Evolutionary conservation across 2,888 invertebrate species (phyloP).

Genomic region (Sicus ferrugineus): DNA sequence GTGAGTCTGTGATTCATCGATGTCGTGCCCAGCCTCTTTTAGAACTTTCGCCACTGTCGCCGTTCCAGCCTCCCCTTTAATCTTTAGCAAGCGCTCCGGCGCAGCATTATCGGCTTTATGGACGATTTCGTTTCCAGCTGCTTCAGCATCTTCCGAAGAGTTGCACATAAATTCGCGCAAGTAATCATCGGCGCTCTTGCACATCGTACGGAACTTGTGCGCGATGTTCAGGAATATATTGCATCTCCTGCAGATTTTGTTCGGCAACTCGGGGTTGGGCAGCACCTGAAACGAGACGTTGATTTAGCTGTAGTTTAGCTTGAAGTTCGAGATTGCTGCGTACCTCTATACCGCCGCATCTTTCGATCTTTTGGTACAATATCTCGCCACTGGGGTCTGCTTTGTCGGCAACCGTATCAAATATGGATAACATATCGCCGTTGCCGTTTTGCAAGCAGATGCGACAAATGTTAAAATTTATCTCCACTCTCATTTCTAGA

Average conservation of each 20-base stretch:
- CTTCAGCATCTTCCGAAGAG: constrained; percentile 30
- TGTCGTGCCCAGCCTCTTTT: constrained; percentile 31
- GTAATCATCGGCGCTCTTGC: constrained; percentile 59
- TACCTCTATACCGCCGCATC: constrained; percentile 57
- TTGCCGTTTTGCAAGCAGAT: constrained; percentile 54
- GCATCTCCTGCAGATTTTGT: constrained; percentile 53
- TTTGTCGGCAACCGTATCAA: constrained; percentile 44
- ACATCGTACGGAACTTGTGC: constrained; percentile 59
- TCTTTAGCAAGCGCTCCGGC: constrained; percentile 30
- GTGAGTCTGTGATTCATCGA: constrained; percentile 19
- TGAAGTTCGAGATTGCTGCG: not conserved
- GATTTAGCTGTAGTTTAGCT: not conserved
- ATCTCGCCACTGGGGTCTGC: constrained; percentile 31
- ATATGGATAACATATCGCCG: constrained; percentile 54
- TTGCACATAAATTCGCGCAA: constrained; percentile 51
- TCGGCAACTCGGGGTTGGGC: constrained; percentile 52
- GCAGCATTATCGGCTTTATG: constrained; percentile 31
- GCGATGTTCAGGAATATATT: constrained; percentile 54
- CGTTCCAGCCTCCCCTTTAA: constrained; percentile 10
- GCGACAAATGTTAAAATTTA: constrained; percentile 51
- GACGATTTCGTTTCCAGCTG: constrained; percentile 31
- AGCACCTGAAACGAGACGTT: constrained; percentile 48
- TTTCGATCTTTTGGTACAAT: constrained; percentile 56
- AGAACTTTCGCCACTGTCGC: constrained; percentile 20
- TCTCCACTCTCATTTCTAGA: constrained; percentile 43